Conservation (phyloP, 2,113 vertebrate species). For the Microcebus jonahi region DNA sequence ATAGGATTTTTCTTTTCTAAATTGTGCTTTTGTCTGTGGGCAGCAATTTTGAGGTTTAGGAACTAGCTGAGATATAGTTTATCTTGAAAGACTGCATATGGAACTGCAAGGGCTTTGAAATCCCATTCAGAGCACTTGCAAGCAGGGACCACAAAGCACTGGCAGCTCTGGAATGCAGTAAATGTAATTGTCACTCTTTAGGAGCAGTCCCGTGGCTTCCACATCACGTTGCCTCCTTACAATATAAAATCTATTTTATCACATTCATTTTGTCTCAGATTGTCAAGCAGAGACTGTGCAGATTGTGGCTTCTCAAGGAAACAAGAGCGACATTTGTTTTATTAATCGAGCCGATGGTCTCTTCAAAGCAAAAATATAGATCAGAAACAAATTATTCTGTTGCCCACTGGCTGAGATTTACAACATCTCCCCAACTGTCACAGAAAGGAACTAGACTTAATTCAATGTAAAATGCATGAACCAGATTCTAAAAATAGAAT, state of each 20-base stretch:
- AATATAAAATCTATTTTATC: slow-evolving; percentile 51
- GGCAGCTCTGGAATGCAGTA: slow-evolving; percentile 27
- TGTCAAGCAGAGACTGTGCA: slow-evolving; percentile 25
- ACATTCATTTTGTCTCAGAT: slow-evolving; percentile 23
- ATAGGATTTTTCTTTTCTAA: slow-evolving; percentile 49
- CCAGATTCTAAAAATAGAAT: slow-evolving; percentile 76
- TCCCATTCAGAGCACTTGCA: not conserved
- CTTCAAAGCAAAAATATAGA: slow-evolving; percentile 79
- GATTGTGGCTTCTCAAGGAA: slow-evolving; percentile 72
- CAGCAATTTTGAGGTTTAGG: slow-evolving; percentile 9
- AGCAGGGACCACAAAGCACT: slow-evolving; percentile 1
- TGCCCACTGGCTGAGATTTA: slow-evolving; percentile 65
- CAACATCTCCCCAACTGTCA: slow-evolving; percentile 55
- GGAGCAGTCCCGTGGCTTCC: slow-evolving; percentile 7
- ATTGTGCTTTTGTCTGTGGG: slow-evolving; percentile 25
- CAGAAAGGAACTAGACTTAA: slow-evolving; percentile 69
- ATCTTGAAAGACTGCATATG: not conserved
- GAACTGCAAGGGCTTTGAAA: not conserved
- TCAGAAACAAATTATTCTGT: slow-evolving; percentile 78
- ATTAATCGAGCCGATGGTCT: slow-evolving; percentile 59
- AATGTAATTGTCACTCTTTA: slow-evolving; percentile 25
- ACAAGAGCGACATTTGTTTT: slow-evolving; percentile 46
- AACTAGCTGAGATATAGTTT: not conserved
- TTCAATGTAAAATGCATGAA: slow-evolving; percentile 68
- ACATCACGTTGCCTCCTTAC: not conserved